phyloP scores from a whole-genome alignment of 2,888 invertebrate species.

The Tenthredo mesomela region DNA sequence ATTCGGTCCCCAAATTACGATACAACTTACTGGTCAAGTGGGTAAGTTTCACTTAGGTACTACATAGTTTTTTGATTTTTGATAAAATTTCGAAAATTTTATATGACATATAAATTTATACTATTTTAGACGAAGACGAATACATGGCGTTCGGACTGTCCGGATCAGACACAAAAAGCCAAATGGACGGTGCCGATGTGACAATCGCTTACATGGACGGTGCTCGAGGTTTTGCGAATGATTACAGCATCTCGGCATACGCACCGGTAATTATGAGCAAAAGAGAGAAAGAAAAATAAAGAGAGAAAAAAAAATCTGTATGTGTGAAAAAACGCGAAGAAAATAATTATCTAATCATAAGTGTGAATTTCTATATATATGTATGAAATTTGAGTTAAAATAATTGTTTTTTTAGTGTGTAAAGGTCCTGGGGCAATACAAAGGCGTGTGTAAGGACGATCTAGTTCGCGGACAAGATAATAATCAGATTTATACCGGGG shows the following conservation, averaged over 20 bases:
- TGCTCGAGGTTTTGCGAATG: slow-evolving; percentile 86
- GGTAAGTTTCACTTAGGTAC: slow-evolving; percentile 70
- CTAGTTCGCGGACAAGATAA: slow-evolving; percentile 90
- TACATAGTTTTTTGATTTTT: not conserved
- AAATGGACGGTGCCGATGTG: slow-evolving; percentile 93
- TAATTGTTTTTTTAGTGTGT: slow-evolving; percentile 82
- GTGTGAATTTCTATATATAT: not conserved
- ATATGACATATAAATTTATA: slow-evolving; percentile 16
- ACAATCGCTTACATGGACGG: slow-evolving; percentile 88
- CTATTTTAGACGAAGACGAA: slow-evolving; percentile 82
- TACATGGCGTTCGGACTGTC: slow-evolving; percentile 95
- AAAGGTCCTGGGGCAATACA: slow-evolving; percentile 91
- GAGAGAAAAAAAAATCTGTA: not conserved
- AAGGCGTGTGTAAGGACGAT: slow-evolving; percentile 92
- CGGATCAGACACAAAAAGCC: slow-evolving; percentile 84
- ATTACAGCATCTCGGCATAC: slow-evolving; percentile 92
- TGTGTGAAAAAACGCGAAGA: not conserved
- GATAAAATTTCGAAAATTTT: not conserved
- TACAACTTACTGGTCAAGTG: slow-evolving; percentile 90
- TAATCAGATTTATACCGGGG: slow-evolving; percentile 88
- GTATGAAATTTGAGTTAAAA: not conserved
- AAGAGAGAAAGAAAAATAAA: not conserved
- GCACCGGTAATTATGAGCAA: slow-evolving; percentile 82
- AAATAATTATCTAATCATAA: not conserved
- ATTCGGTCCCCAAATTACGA: slow-evolving; percentile 92